Evolutionary conservation across 2,888 invertebrate genomes (phyloP), one percentile per base, ranked within the genome.

Genomic region (Neuroscelio doddi): DNA sequence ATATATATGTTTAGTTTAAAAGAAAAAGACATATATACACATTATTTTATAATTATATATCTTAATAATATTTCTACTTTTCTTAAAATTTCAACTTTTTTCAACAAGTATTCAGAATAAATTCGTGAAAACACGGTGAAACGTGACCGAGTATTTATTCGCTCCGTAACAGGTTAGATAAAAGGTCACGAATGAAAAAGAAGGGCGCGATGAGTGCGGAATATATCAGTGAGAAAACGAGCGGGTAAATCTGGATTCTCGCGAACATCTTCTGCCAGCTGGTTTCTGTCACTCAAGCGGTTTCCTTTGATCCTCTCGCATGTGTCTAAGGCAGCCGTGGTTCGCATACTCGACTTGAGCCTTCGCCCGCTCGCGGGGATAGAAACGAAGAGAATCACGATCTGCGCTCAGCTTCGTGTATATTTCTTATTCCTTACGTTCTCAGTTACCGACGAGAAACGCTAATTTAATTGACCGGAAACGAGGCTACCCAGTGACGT

Each of bases 201-300:
- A 44, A 27, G 16, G 29, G 49, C 15, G 21, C 24, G 24, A 32
- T 12, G 10, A 32, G 32, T 32, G 10, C 32, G 32, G 32, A 24
- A 39, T 39, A 39, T 24, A 24, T 39, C 44, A 69, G 55, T 68
- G 63, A 62, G 69, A 68, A 78, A 72, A 73, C 69, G 66, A 57
- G 51, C 38, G 68, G 66, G 73, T 73, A 77, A 79, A 78, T 77
- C 74, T 71, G 72, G 69, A 61, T 47, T 51, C 64, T 51, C 34
- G 47, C 44, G 69, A 69, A 71, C 73, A 73, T 78, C 76, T 76
- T 77, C 77, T 73, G 75, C 76, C 80, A 81, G 81, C 79, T 80
- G 81, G 79, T 75, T 80, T 80, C 77, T 75, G 80, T 82, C 81
- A 80, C 75, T 80, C 78, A 78, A 50, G 74, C 79, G 77, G 77